Evolutionary conservation across 2,888 invertebrate species (phyloP).

Genomic region (Tipula confusa): DNA sequence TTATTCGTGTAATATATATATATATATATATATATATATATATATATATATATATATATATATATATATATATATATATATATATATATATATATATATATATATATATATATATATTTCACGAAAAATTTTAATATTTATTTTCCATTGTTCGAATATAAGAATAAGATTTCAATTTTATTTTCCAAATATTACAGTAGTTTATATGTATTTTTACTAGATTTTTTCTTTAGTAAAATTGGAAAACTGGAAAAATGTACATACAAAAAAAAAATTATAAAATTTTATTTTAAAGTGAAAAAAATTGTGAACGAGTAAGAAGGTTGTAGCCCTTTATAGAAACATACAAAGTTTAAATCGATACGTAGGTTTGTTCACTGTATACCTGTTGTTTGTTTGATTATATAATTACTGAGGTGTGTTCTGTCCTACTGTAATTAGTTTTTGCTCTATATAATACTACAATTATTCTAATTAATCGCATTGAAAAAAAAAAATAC

Average conservation of each 20-base stretch:
- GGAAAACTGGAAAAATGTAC: constrained; percentile 15
- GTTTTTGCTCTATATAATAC: background rate
- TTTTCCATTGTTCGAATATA: background rate
- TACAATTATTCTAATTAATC: background rate
- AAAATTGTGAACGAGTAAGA: background rate
- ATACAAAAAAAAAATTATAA: background rate
- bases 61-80: too few relatives aligned
- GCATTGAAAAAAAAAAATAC: background rate
- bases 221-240: background rate
- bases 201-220: background rate
- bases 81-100: too few relatives aligned
- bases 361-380: background rate
- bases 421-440: background rate
- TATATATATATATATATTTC: too few relatives aligned
- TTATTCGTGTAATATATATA: background rate
- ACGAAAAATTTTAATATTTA: constrained; percentile 20
- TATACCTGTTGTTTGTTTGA: background rate
- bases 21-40: too few relatives aligned
- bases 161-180: constrained; percentile 3
- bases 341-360: background rate
- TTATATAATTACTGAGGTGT: background rate
- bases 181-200: constrained; percentile 20
- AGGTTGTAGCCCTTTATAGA: background rate
- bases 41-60: too few relatives aligned
- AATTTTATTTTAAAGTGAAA: background rate